A percentile compares a stretch with the other conserved stretches of the same genome.
These are phyloP conservation scores for Sylvicapra grimmia DNA, from an alignment of 2,113 vertebrate genomes.

Conservation along the genomic window DNA sequence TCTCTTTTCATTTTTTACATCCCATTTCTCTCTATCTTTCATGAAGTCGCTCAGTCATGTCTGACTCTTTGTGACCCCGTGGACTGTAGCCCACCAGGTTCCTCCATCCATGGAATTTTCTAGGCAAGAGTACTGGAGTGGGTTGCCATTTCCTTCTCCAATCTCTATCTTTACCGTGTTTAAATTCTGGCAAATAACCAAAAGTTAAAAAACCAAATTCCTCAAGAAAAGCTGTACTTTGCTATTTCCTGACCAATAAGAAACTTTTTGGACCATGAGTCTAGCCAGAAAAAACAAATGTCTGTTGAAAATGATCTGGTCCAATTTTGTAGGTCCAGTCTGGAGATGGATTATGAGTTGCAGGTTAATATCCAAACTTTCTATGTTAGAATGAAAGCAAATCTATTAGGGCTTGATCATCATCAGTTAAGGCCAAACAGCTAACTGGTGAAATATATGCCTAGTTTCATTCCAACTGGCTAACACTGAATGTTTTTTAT, in stretches of 20 bases:
- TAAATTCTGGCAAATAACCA: slow-evolving; percentile 21
- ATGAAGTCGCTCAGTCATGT: accelerated
- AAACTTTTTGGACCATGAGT: slow-evolving; percentile 14
- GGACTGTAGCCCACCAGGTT: no score
- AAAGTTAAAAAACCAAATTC: not conserved
- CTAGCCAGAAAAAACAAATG: slow-evolving; percentile 20
- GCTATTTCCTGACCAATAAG: slow-evolving; percentile 43
- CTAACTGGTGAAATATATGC: not conserved
- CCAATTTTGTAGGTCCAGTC: not conserved
- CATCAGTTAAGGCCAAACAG: not conserved
- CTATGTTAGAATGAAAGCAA: slow-evolving; percentile 24
- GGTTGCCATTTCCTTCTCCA: no score
- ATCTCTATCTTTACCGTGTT: slow-evolving; percentile 15
- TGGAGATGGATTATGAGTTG: not conserved
- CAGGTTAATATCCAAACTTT: not conserved
- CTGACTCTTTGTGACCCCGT: no score
- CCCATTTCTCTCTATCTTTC: not conserved
- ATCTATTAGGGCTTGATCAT: not conserved
- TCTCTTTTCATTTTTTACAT: not conserved
- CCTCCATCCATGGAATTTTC: no score
- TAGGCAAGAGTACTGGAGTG: no score
- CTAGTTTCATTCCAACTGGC: not conserved
- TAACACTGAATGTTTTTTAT: not conserved
- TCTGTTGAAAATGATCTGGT: slow-evolving; percentile 23
- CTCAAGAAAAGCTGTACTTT: slow-evolving; percentile 5